Conservation (phyloP, 2,888 invertebrate species). For the Drymonia ruficornis region DNA sequence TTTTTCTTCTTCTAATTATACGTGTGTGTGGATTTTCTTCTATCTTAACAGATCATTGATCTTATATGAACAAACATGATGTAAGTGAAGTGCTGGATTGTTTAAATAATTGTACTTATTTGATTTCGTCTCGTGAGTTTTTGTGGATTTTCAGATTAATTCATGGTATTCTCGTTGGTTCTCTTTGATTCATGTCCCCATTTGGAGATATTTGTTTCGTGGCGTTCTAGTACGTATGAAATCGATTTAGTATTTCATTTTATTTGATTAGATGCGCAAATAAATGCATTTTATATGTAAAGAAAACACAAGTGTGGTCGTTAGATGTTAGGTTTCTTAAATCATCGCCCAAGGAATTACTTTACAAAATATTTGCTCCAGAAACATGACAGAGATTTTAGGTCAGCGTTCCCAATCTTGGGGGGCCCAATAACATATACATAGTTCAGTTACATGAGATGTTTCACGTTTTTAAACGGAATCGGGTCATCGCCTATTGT, state of each 20-base stretch:
- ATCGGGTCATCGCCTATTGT: conserved; percentile 1
- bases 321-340: background rate
- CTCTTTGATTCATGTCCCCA: background rate
- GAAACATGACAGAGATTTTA: conserved; percentile 8
- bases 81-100: background rate
- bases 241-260: background rate
- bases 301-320: too few species aligned
- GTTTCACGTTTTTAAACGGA: background rate
- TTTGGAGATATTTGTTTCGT: background rate
- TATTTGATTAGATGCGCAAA: too few species aligned
- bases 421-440: conserved; percentile 12
- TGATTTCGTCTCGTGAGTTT: background rate
- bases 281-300: too few species aligned
- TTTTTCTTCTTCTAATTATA: background rate
- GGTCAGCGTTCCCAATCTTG: conserved; percentile 15
- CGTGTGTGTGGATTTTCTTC: background rate
- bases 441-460: background rate
- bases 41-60: background rate
- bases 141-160: background rate
- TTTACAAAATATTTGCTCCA: background rate
- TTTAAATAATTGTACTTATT: background rate
- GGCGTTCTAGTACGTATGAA: background rate
- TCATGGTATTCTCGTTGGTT: background rate
- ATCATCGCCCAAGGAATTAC: background rate
- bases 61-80: background rate